Evolutionary conservation across 2,888 invertebrate genomes (phyloP).

Genomic region (Coecobrya sp.): DNA sequence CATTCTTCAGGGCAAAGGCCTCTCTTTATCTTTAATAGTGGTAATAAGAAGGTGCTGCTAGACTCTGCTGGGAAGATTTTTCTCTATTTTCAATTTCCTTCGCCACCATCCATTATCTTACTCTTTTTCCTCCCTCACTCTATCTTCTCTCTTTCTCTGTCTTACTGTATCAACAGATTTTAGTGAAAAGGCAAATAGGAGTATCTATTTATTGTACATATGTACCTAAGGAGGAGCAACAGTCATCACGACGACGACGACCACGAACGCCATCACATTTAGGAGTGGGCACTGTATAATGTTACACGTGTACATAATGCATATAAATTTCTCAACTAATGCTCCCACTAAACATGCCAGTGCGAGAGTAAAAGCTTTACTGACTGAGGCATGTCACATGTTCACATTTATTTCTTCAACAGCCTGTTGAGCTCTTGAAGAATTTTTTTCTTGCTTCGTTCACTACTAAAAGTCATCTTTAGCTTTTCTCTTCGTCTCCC

Average conservation of each 20-base stretch:
- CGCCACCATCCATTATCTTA: conserved; percentile 39
- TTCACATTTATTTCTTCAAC: conserved; percentile 69
- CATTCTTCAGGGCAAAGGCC: not conserved
- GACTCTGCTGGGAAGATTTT: not conserved
- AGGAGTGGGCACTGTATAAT: not conserved
- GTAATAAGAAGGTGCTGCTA: conserved; percentile 21
- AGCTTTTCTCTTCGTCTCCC: conserved; percentile 9
- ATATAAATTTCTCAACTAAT: conserved; percentile 24
- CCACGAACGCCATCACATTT: conserved; percentile 8
- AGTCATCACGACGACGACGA: conserved; percentile 20
- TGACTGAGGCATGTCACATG: conserved; percentile 69
- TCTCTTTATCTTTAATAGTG: conserved; percentile 18
- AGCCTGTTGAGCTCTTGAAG: conserved; percentile 72
- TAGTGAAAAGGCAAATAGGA: conserved; percentile 25
- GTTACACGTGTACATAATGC: conserved; percentile 53
- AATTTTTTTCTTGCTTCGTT: conserved; percentile 41
- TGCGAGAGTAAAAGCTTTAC: conserved; percentile 46
- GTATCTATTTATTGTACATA: conserved; percentile 37
- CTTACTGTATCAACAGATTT: conserved; percentile 36
- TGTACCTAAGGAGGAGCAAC: conserved; percentile 52
- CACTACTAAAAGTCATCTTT: conserved; percentile 37
- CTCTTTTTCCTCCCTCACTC: not conserved
- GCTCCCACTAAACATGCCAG: not conserved
- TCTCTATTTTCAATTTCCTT: conserved; percentile 41
- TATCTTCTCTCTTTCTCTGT: not conserved